Conservation (phyloP, 2,113 vertebrate genomes). For the Labeo rohita region DNA sequence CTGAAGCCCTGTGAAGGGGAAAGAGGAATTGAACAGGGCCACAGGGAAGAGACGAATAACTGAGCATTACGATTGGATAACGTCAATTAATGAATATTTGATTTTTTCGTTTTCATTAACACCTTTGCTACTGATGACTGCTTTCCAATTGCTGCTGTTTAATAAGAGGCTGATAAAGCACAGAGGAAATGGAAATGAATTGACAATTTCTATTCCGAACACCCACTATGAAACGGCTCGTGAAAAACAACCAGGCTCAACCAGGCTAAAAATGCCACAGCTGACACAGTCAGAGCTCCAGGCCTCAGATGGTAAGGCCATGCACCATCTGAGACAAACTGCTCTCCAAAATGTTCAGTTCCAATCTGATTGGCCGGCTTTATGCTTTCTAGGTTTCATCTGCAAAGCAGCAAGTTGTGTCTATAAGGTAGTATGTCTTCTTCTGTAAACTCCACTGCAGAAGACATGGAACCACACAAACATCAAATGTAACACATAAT, state of each 20-base stretch:
- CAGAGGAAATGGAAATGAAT: constrained; percentile 24
- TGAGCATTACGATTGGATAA: constrained; percentile 12
- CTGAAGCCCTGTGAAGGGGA: constrained; percentile 58
- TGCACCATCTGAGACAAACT: not conserved
- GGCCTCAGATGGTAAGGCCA: not conserved
- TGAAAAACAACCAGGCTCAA: not conserved
- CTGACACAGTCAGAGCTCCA: not conserved
- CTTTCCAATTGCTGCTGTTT: constrained; percentile 45
- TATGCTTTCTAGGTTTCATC: not conserved
- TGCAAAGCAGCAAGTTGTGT: not conserved
- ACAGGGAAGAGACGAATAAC: not conserved
- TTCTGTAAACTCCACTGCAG: not conserved
- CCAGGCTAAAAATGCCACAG: not conserved
- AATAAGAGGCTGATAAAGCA: constrained; percentile 28
- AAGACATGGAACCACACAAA: not conserved
- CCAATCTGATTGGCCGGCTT: not conserved
- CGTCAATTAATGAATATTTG: constrained; percentile 3
- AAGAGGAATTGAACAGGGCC: not conserved
- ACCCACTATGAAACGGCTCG: not conserved
- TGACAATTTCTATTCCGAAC: constrained; percentile 22
- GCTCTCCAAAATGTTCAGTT: not conserved
- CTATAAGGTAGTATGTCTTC: not conserved
- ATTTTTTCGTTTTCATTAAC: constrained; percentile 34
- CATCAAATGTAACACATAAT: not conserved
- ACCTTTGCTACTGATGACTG: constrained; percentile 36